These are phyloP conservation scores for Menidia menidia DNA, from an alignment of 2,797 vertebrate genomes.

Conservation along the genomic window DNA sequence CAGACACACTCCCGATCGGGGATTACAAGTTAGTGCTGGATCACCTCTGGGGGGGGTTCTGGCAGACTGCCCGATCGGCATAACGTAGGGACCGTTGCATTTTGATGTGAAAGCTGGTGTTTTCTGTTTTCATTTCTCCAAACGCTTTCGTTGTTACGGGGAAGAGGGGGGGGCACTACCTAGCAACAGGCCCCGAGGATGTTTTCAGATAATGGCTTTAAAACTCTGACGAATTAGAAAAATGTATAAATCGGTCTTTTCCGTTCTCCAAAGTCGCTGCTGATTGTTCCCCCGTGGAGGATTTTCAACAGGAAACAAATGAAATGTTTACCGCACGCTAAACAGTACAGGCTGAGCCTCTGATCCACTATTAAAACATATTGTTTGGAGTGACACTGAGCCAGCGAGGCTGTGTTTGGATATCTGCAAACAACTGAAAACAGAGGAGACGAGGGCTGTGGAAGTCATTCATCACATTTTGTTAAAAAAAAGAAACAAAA, in stretches of 20 bases:
- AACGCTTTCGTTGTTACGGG: conserved; percentile 9
- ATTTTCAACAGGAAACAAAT: conserved; percentile 13
- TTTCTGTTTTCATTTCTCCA: conserved; percentile 5
- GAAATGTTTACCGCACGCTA: conserved; percentile 5
- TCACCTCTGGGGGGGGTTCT: conserved; percentile 36
- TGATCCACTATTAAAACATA: conserved; percentile 9
- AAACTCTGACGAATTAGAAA: not conserved
- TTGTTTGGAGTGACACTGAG: not conserved
- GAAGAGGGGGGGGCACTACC: not conserved
- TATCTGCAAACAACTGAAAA: not conserved
- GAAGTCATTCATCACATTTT: not conserved
- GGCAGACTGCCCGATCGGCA: conserved; percentile 28
- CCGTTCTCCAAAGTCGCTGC: not conserved
- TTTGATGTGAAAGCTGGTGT: conserved; percentile 24
- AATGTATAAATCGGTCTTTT: not conserved
- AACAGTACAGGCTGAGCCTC: conserved; percentile 1
- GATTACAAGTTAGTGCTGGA: conserved; percentile 55
- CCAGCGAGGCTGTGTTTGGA: not conserved
- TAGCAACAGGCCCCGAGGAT: not conserved
- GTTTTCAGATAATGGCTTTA: not conserved
- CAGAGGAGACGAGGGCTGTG: not conserved
- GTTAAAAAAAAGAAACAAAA: too few relatives aligned
- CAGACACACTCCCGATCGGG: conserved; percentile 26
- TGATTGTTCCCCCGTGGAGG: conserved; percentile 9
- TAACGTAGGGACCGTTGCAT: not conserved